Evolutionary conservation across 2,888 invertebrate species (phyloP), one percentile per base, ranked within the genome.

Genomic region (Aplocera efformata): DNA sequence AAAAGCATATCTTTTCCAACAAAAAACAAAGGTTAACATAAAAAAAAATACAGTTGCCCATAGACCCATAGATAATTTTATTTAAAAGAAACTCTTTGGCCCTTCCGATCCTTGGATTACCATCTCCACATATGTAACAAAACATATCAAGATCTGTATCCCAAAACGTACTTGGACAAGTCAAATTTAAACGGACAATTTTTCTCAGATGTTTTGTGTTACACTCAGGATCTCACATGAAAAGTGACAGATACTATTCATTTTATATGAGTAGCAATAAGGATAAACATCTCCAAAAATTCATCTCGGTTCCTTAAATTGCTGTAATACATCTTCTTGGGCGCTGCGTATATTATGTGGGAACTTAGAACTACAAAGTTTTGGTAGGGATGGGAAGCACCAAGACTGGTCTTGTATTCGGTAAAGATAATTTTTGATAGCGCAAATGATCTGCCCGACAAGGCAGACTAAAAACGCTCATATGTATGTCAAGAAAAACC

Each of bases 241-340:
- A 39, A 40, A 36, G 39, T 49, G 49, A 40, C 47, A 35, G 31
- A 40, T 36, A 48, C 48, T 46, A 46, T 50, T 48, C 52, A 52
- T 52, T 52, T 38, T 37, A 42, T 50, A 52, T 48, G 54, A 53
- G 39, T 27, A 39, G 50, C 41, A 50, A 55, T 52, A 48, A 52
- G 54, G 54, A 55, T 52, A 55, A 51, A 55, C 52, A 55, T 55
- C 54, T 43, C 37, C 44, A 44, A 50, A 50, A 52, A 55, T 50
- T 52, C 54, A 42, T 52, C 54, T 55, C 44, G 46, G 48, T 47
- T 46, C 44, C 36, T 48, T 36, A 50, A 50, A 55, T 55, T 52
- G 50, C 50, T 42, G 41, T 44, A 47, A 55, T 55, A 48, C 24
- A 42, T 55, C 54, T 55, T 48, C 48, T 41, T 33, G 34, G 17